Conservation (phyloP, 2,888 invertebrate genomes). For the Sinhomidia bicolor region DNA sequence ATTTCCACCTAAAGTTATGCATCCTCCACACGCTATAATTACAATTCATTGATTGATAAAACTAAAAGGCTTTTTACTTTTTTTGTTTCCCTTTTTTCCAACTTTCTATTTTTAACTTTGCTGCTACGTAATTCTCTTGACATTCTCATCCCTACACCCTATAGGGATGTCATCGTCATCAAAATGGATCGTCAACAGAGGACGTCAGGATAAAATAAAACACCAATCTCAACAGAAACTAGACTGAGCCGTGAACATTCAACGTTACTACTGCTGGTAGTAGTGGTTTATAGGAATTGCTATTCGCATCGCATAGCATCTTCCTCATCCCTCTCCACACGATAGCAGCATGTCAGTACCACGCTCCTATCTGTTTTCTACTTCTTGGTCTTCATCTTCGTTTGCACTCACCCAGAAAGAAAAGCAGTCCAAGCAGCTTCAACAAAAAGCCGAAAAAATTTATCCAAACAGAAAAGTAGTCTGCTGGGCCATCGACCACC, state of each 20-base stretch:
- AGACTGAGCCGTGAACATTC: slow-evolving; percentile 2
- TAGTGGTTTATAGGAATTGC: too few relatives aligned
- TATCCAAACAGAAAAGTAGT: slow-evolving; percentile 18
- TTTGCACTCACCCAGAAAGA: slow-evolving; percentile 42
- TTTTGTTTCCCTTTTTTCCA: too few relatives aligned
- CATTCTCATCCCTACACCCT: neutral
- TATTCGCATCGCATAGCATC: too few relatives aligned
- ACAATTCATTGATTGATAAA: too few relatives aligned
- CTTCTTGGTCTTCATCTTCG: too few relatives aligned
- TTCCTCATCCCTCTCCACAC: too few relatives aligned
- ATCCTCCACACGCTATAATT: too few relatives aligned
- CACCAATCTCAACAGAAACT: slow-evolving; percentile 2
- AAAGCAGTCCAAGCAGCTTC: neutral
- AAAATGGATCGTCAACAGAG: neutral
- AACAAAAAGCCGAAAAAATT: neutral
- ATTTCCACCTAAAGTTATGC: too few relatives aligned
- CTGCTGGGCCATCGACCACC: slow-evolving; percentile 4
- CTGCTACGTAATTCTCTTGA: neutral
- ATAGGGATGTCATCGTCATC: neutral
- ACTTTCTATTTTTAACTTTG: neutral
- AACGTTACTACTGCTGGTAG: too few relatives aligned
- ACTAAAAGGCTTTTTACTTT: neutral
- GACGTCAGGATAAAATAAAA: slow-evolving; percentile 21
- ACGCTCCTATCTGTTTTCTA: too few relatives aligned
- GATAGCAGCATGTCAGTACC: too few relatives aligned